These are phyloP conservation scores for Parotocinclus haroldoi DNA, from an alignment of 2,797 vertebrate genomes.

Conservation along the genomic window DNA sequence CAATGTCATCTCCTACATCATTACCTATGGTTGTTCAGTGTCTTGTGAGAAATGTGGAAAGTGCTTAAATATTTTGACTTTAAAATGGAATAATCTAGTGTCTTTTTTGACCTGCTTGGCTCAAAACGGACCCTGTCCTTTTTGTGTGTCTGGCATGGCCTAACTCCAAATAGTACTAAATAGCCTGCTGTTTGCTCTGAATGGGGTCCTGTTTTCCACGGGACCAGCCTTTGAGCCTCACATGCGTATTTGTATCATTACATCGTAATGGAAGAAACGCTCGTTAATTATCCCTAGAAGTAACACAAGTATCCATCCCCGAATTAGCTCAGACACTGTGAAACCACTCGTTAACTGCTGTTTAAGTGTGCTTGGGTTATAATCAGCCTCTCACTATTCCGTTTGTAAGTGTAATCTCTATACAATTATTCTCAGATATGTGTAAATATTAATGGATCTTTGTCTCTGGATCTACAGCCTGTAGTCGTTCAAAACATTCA, in stretches of 20 bases:
- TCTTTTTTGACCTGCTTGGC: background rate
- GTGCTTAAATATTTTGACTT: too few relatives aligned
- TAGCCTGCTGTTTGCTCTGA: slow-evolving; percentile 26
- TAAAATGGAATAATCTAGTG: slow-evolving; percentile 5
- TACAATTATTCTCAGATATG: background rate
- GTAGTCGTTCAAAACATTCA: slow-evolving; percentile 20
- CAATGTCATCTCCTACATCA: too few relatives aligned
- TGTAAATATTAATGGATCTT: background rate
- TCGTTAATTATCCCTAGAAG: slow-evolving; percentile 34
- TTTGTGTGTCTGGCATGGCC: slow-evolving; percentile 11
- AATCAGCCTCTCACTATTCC: background rate
- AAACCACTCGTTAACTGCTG: slow-evolving; percentile 10
- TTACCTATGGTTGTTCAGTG: too few relatives aligned
- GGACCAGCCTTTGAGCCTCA: slow-evolving; percentile 4
- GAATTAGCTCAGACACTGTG: slow-evolving; percentile 17
- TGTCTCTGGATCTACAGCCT: background rate
- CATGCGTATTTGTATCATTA: slow-evolving; percentile 35
- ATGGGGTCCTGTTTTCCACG: slow-evolving; percentile 27
- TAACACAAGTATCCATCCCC: slow-evolving; percentile 14
- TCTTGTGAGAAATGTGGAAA: too few relatives aligned
- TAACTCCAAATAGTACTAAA: slow-evolving; percentile 24
- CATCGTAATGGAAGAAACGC: slow-evolving; percentile 14
- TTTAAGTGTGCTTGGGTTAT: background rate
- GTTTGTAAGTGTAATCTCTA: background rate
- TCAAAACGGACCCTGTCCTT: slow-evolving; percentile 4